Percentiles rank a stretch among this genome's conserved stretches.
phyloP scores from a whole-genome alignment of 2,888 invertebrate species.

The Eulithis prunata region DNA sequence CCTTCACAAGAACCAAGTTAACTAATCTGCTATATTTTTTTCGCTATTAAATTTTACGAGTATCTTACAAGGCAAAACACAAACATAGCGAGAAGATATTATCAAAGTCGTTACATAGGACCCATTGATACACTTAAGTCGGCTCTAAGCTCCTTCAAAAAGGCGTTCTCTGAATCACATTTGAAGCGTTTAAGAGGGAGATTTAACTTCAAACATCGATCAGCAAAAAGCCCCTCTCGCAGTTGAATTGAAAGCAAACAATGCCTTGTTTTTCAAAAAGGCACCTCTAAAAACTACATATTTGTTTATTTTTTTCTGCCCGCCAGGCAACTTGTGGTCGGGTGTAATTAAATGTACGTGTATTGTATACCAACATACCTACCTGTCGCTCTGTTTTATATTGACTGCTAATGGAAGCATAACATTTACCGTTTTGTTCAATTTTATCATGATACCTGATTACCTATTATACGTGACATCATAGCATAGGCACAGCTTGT shows the following conservation, averaged over 20 bases:
- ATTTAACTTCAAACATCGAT: conserved; percentile 80
- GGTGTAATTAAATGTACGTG: conserved; percentile 39
- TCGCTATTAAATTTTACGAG: too few relatives aligned
- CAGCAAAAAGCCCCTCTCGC: conserved; percentile 63
- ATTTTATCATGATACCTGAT: conserved; percentile 33
- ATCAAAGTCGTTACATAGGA: conserved; percentile 39
- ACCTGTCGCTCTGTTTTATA: conserved; percentile 26
- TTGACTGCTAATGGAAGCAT: conserved; percentile 38
- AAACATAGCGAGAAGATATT: conserved; percentile 14
- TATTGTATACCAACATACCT: conserved; percentile 22
- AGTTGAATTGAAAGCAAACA: conserved; percentile 79
- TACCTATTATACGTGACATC: not conserved
- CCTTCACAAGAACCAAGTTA: too few relatives aligned
- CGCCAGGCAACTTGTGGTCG: conserved; percentile 50
- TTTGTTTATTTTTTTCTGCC: conserved; percentile 64
- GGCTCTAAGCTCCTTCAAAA: conserved; percentile 66
- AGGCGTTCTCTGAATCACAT: conserved; percentile 76
- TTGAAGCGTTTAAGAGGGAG: conserved; percentile 78
- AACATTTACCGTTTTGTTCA: conserved; percentile 35
- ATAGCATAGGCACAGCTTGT: not conserved
- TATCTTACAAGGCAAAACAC: too few relatives aligned
- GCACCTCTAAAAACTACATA: conserved; percentile 69
- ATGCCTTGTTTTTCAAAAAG: conserved; percentile 72
- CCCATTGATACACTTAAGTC: conserved; percentile 56
- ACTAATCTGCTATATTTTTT: too few relatives aligned